phyloP scores from a whole-genome alignment of 2,888 invertebrate genomes.

The Thumatha senex region DNA sequence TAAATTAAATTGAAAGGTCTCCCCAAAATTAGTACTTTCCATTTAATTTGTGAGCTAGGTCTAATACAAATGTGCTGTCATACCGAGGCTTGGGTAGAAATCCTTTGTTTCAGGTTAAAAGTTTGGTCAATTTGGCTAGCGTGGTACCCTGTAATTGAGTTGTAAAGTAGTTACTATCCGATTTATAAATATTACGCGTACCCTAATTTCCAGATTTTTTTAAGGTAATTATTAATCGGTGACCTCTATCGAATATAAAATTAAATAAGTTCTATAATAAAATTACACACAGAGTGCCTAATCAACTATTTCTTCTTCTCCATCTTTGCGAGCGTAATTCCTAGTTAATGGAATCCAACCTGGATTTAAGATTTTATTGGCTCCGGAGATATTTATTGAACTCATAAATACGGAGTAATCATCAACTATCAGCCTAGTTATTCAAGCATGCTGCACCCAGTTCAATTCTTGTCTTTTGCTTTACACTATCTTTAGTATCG shows the following conservation, averaged over 20 bases:
- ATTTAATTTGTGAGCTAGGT: conserved; percentile 24
- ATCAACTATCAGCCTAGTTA: too few species aligned
- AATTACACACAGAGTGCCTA: too few species aligned
- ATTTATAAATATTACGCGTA: conserved; percentile 29
- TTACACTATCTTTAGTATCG: too few species aligned
- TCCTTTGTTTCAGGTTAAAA: conserved; percentile 26
- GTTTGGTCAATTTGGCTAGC: conserved; percentile 6
- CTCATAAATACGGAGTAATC: too few species aligned
- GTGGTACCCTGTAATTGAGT: conserved; percentile 9
- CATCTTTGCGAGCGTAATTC: too few species aligned
- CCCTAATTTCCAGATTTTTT: conserved; percentile 26
- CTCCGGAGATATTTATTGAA: too few species aligned
- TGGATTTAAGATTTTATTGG: too few species aligned
- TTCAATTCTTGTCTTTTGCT: too few species aligned
- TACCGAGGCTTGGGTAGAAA: conserved; percentile 22
- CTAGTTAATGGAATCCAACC: too few species aligned
- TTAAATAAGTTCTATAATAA: conserved; percentile 5
- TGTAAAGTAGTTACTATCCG: conserved; percentile 8
- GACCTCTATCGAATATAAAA: conserved; percentile 14
- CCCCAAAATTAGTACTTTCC: conserved; percentile 32
- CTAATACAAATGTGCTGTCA: conserved; percentile 26
- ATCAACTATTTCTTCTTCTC: too few species aligned
- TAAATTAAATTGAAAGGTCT: conserved; percentile 32
- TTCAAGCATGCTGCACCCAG: too few species aligned
- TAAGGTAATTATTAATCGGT: conserved; percentile 15